Conservation (phyloP, 2,888 invertebrate species). For the Hypercompe scribonia region DNA sequence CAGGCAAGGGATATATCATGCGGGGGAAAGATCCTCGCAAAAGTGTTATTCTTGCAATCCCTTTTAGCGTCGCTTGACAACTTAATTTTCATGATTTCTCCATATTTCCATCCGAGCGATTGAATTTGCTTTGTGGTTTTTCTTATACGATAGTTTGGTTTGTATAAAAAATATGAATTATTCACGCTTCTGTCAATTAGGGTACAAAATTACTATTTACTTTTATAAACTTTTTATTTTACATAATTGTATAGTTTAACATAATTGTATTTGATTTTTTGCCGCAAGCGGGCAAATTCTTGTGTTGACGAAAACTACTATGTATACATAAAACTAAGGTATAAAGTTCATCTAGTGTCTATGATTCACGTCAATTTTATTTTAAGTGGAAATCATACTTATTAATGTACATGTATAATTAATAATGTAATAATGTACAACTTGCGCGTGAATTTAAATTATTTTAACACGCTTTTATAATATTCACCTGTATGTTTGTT, state of each 20-base stretch:
- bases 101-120: slow-evolving; percentile 61
- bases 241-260: no score
- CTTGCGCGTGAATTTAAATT: neutral
- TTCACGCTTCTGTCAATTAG: slow-evolving; percentile 24
- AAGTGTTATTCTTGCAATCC: slow-evolving; percentile 58
- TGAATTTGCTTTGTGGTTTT: slow-evolving; percentile 54
- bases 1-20: slow-evolving; percentile 57
- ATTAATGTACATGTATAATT: neutral
- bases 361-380: neutral
- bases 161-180: slow-evolving; percentile 43
- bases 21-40: slow-evolving; percentile 58
- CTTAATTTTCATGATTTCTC: slow-evolving; percentile 66
- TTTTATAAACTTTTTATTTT: no score
- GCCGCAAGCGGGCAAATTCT: neutral
- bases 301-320: neutral
- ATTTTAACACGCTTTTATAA: no score
- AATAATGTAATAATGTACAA: slow-evolving; percentile 1
- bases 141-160: slow-evolving; percentile 41
- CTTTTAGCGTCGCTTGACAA: slow-evolving; percentile 57
- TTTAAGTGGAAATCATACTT: neutral
- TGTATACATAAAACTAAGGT: neutral
- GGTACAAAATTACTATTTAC: slow-evolving; percentile 20
- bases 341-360: neutral
- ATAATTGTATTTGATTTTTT: neutral
- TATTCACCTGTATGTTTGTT: no score